Evolutionary conservation across 2,113 vertebrate species (phyloP), one percentile per base, ranked within the genome.

Genomic region (Scophthalmus maximus): DNA sequence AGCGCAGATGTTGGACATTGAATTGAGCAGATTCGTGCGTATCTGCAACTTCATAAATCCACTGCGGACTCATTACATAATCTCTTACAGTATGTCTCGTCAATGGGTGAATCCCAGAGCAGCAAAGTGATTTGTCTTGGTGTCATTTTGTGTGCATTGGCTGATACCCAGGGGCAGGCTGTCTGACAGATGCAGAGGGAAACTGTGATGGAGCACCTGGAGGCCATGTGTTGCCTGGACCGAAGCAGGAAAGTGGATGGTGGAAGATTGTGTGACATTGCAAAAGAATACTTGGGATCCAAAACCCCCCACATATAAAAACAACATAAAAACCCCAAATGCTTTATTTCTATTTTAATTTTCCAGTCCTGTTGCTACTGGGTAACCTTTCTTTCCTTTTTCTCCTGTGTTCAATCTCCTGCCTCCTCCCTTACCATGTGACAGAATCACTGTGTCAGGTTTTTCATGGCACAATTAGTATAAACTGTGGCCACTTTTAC

Each of bases 101-200:
- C 30, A 10, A n/a, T 53, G 50, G 34, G 42, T 26, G 34, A 49
- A 62, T 72, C 63, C 17, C 27, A 22, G 63, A 79, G 68, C 30
- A 74, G 74, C 60, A 70, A 58, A 72, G 62, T 56, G 64, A 40
- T 79, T 62, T 60, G 57, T 74, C 75, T 79, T 22, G 25, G 42
- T 53, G 69, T 83, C 32, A 52, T 65, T 67, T 68, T 74, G 64
- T 29, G 60, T 61, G 63, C 30, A 10, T 12, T 63, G 26, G 36
- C 5, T 17, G 4, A 40, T 17, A 76, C 61, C 78, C 47, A 69
- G 63, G 30, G 32, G 17, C 60, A 36, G 25, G 22, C 69, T 75
- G 59, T 30, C 71, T 62, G 68, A 86, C 77, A 65, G 75, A 50
- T 62, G 74, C 59, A 69, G 78, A 87, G 86, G 81, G 81, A 88